Conservation (phyloP, 2,797 vertebrate genomes). For the Manis javanica region DNA sequence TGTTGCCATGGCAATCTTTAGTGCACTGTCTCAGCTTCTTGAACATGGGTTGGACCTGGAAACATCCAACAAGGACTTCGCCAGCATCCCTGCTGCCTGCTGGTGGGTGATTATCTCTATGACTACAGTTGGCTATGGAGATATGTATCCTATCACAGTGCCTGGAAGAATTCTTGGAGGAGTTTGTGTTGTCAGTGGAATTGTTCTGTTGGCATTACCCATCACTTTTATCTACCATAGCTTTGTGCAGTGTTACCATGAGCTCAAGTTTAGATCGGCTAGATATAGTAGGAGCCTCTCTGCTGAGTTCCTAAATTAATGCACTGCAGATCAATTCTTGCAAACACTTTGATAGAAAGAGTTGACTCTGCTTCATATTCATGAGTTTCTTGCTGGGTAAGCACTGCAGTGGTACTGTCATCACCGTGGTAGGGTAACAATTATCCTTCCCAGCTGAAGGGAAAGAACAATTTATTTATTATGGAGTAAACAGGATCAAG, state of each 20-base stretch:
- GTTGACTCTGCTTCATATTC: slow-evolving; percentile 69
- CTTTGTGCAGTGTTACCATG: slow-evolving; percentile 99
- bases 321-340: slow-evolving; percentile 75
- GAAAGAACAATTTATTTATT: slow-evolving; percentile 51
- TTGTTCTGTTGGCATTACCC: slow-evolving; percentile 96
- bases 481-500: slow-evolving; percentile 57
- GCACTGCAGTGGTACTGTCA: slow-evolving; percentile 66
- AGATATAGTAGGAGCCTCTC: slow-evolving; percentile 94
- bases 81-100: slow-evolving; percentile 98
- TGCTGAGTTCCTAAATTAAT: slow-evolving; percentile 92
- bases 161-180: slow-evolving; percentile 98
- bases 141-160: slow-evolving; percentile 97
- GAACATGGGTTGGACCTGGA: slow-evolving; percentile 97
- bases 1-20: slow-evolving; percentile 99
- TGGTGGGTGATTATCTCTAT: slow-evolving; percentile 99
- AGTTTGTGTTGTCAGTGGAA: slow-evolving; percentile 98
- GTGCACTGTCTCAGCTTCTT: slow-evolving; percentile 97
- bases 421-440: slow-evolving; percentile 69
- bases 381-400: slow-evolving; percentile 79
- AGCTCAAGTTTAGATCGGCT: slow-evolving; percentile 97
- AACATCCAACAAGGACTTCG: slow-evolving; percentile 94
- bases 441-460: slow-evolving; percentile 81
- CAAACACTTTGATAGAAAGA: slow-evolving; percentile 71
- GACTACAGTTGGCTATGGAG: slow-evolving; percentile 99
- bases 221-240: slow-evolving; percentile 99